Evolutionary conservation across 2,113 vertebrate genomes (phyloP).

Genomic region (Cavia porcellus): DNA sequence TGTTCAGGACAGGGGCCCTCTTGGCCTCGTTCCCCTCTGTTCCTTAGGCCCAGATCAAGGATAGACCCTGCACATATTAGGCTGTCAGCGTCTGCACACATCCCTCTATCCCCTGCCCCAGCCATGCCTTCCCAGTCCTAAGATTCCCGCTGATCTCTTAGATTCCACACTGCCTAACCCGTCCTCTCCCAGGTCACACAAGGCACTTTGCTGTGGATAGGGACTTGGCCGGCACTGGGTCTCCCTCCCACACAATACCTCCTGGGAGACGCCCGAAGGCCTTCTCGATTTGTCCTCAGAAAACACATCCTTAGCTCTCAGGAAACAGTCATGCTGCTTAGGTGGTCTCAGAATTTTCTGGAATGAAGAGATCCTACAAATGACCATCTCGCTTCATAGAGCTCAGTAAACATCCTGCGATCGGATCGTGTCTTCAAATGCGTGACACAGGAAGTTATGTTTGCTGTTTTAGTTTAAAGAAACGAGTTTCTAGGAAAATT

Average conservation of each 20-base stretch:
- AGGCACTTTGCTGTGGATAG: constrained; percentile 59
- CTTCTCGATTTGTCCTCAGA: constrained; percentile 41
- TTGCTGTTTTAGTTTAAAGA: not conserved
- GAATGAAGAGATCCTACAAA: constrained; percentile 55
- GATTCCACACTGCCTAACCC: constrained; percentile 59
- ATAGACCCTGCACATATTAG: not conserved
- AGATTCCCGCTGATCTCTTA: constrained; percentile 56
- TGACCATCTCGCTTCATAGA: not conserved
- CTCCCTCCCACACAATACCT: constrained; percentile 72
- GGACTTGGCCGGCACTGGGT: constrained; percentile 57
- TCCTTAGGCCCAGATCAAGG: not conserved
- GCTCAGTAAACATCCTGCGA: constrained; percentile 39
- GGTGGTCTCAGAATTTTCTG: constrained; percentile 67
- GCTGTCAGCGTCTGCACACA: not conserved
- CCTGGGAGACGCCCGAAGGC: constrained; percentile 49
- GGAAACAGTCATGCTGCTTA: constrained; percentile 40
- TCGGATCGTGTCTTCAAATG: constrained; percentile 45
- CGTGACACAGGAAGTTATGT: constrained; percentile 8
- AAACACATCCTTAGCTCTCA: constrained; percentile 32
- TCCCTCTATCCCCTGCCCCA: not conserved
- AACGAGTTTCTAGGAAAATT: constrained; percentile 56
- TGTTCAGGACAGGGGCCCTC: not conserved
- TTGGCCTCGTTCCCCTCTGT: not conserved
- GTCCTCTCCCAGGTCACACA: constrained; percentile 52
- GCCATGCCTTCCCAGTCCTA: not conserved